Percentiles rank a stretch among this genome's conserved stretches.
These are phyloP conservation scores for Bungarus multicinctus DNA, from an alignment of 2,113 vertebrate genomes.

Conservation along the genomic window DNA sequence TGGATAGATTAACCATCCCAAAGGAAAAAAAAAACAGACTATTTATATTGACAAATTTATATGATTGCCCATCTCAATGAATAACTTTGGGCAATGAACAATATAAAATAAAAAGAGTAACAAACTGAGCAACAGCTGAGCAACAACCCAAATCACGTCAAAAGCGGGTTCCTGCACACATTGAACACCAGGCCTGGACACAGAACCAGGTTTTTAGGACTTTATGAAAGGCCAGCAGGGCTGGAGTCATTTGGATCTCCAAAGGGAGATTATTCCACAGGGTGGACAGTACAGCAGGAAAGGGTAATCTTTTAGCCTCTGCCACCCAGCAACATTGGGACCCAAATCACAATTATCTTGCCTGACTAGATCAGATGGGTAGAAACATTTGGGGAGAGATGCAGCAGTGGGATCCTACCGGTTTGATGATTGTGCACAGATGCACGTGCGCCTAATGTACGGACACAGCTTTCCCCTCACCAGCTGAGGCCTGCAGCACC, in stretches of 20 bases:
- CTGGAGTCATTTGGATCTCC: not conserved
- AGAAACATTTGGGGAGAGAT: not conserved
- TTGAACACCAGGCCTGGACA: not conserved
- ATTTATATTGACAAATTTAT: not conserved
- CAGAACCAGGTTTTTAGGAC: not conserved
- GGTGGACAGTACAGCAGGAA: not conserved
- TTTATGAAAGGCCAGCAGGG: not conserved
- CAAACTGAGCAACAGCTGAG: not conserved
- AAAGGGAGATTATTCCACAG: not conserved
- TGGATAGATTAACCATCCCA: not conserved
- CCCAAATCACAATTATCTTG: not conserved
- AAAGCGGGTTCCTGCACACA: not conserved
- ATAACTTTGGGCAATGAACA: not conserved
- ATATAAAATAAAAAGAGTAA: not conserved
- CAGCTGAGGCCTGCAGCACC: too few relatives aligned
- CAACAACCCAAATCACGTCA: not conserved
- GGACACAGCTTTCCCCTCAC: too few relatives aligned
- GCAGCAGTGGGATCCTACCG: too few relatives aligned
- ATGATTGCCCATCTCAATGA: not conserved
- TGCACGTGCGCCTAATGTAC: too few relatives aligned
- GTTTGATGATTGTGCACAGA: too few relatives aligned
- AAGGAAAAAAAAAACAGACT: not conserved
- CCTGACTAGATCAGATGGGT: not conserved
- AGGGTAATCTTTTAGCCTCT: not conserved
- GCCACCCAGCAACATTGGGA: not conserved